Conservation (phyloP, 2,888 invertebrate genomes). For the Dendrolimus pini region DNA sequence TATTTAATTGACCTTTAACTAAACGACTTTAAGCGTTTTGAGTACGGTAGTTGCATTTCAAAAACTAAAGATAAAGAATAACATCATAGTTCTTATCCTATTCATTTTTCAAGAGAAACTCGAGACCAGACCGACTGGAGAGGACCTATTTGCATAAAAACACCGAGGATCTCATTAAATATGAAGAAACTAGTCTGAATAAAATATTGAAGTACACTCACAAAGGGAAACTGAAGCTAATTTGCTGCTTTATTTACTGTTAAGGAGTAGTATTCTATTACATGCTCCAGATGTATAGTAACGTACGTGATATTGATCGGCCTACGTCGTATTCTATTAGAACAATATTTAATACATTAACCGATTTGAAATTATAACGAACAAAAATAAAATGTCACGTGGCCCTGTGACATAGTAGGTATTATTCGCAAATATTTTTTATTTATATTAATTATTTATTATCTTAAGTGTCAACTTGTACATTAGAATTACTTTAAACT, state of each 20-base stretch:
- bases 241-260: slow-evolving; percentile 52
- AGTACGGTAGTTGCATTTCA: no score
- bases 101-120: not conserved
- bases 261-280: slow-evolving; percentile 30
- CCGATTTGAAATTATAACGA: no score
- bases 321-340: no score
- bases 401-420: no score
- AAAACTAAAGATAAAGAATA: not conserved
- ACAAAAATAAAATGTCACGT: no score
- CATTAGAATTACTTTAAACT: no score
- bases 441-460: no score
- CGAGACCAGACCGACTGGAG: not conserved
- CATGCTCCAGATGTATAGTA: slow-evolving; percentile 6
- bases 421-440: no score
- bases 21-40: no score
- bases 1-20: no score
- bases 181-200: slow-evolving; percentile 30
- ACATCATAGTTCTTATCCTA: not conserved
- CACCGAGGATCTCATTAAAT: slow-evolving; percentile 35
- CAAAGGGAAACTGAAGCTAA: slow-evolving; percentile 42
- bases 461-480: no score
- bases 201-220: slow-evolving; percentile 28
- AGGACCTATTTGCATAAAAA: slow-evolving; percentile 9
- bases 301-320: slow-evolving; percentile 1
- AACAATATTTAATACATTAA: no score